Conservation (phyloP, 1,140 invertebrate genomes). For the Dreissena polymorpha region DNA sequence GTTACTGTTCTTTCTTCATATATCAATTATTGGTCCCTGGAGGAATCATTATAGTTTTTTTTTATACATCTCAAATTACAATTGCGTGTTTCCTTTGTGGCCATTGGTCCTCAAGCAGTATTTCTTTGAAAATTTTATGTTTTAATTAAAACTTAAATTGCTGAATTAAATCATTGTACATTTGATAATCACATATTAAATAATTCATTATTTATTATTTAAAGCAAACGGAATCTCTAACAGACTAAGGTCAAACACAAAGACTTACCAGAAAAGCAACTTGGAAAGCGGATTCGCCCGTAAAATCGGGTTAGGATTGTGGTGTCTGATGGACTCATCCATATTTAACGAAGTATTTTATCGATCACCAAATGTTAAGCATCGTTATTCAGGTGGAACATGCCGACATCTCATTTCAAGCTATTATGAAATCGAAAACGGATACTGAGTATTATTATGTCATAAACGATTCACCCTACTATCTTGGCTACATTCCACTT, state of each 20-base stretch:
- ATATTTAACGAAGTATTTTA: constrained; percentile 48
- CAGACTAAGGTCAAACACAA: neutral
- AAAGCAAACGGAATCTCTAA: neutral
- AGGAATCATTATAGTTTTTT: no score
- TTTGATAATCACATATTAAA: neutral
- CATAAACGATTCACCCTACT: neutral
- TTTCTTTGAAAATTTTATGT: neutral
- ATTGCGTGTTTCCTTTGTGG: no score
- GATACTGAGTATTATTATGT: neutral
- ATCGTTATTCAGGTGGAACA: neutral
- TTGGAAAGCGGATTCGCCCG: constrained; percentile 71
- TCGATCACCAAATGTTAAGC: no score
- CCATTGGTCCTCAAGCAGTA: neutral
- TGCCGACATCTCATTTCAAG: neutral
- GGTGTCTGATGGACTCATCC: constrained; percentile 72
- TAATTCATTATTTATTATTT: neutral
- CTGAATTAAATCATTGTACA: neutral
- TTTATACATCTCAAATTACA: no score
- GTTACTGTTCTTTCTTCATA: no score
- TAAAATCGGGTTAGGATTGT: constrained; percentile 72
- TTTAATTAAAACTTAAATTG: neutral
- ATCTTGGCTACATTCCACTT: neutral
- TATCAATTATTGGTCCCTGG: no score
- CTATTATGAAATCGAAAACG: neutral
- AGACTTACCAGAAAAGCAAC: constrained; percentile 72